Conservation (phyloP, 2,797 vertebrate species). For the Picus viridis region DNA sequence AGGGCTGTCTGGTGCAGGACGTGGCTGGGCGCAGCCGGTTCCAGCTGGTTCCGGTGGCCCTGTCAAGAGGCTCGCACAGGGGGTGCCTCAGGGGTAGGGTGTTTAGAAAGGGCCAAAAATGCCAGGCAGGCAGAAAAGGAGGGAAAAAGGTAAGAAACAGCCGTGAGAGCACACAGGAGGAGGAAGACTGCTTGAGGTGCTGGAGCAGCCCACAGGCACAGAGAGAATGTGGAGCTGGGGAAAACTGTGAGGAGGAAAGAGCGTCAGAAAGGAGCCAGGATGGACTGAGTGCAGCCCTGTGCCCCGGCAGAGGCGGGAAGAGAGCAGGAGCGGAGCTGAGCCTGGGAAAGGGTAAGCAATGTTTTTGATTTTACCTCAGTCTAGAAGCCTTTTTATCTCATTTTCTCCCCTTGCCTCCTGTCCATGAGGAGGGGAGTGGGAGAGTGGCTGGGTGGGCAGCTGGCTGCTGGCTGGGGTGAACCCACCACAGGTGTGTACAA, state of each 20-base stretch:
- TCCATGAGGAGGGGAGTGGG: not conserved
- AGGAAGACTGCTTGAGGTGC: not conserved
- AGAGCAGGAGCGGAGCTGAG: not conserved
- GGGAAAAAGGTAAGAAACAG: not conserved
- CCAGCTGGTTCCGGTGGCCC: not conserved
- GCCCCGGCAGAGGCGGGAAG: not conserved
- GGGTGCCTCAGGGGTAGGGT: not conserved
- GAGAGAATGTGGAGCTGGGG: not conserved
- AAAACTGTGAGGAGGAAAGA: not conserved
- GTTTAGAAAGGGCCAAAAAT: not conserved
- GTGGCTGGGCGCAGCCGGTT: too few species aligned
- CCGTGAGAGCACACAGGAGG: fast-evolving
- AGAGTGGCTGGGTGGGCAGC: not conserved
- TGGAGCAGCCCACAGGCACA: not conserved
- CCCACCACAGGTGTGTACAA: fast-evolving
- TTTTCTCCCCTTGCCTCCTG: not conserved
- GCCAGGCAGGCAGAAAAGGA: fast-evolving
- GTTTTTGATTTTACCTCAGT: not conserved
- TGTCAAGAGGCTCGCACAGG: too few species aligned
- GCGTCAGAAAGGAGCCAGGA: not conserved
- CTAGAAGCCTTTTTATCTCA: fast-evolving
- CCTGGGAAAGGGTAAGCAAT: not conserved
- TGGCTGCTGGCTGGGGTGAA: too few species aligned
- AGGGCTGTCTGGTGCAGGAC: not conserved
- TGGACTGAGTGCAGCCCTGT: fast-evolving